Evolutionary conservation across 64 coral and sea anemone genomes (phyloP).

Genomic region (Catalaphyllia jardinei): DNA sequence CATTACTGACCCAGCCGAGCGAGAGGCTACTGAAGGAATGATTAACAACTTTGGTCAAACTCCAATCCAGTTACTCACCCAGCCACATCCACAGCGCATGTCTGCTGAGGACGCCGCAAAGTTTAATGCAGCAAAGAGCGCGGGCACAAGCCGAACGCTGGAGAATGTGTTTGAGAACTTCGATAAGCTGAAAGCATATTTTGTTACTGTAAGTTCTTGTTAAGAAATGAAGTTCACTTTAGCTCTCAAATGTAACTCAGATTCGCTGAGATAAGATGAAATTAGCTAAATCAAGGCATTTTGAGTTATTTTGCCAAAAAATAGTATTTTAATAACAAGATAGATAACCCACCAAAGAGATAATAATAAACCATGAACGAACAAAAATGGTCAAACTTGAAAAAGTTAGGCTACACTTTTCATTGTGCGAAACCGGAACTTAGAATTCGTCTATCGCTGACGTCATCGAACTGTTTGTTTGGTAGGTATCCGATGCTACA

Average conservation of each 20-base stretch:
- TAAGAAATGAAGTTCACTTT: not conserved
- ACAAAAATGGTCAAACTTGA: no score
- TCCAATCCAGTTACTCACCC: conserved; percentile 78
- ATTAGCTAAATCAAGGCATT: no score
- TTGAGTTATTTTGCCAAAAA: no score
- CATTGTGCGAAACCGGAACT: no score
- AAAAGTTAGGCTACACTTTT: no score
- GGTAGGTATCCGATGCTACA: conserved; percentile 62
- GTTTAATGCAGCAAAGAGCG: conserved; percentile 45
- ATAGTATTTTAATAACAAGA: no score
- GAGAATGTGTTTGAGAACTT: conserved; percentile 67
- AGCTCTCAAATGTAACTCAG: no score
- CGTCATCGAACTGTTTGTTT: no score
- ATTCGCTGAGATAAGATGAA: no score
- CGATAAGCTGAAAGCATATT: conserved; percentile 84
- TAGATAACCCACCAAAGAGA: no score
- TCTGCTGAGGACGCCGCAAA: conserved; percentile 55
- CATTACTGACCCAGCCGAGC: conserved; percentile 74
- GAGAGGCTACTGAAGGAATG: conserved; percentile 82
- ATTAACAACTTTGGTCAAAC: conserved; percentile 99
- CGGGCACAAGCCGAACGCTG: conserved; percentile 51
- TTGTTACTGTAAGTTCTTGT: conserved; percentile 68
- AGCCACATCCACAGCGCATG: conserved; percentile 91
- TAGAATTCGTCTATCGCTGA: no score
- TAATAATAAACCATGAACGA: no score